These are phyloP conservation scores for Drosophila parthenogenetica DNA, from an alignment of 2,888 invertebrate species.

Conservation along the genomic window DNA sequence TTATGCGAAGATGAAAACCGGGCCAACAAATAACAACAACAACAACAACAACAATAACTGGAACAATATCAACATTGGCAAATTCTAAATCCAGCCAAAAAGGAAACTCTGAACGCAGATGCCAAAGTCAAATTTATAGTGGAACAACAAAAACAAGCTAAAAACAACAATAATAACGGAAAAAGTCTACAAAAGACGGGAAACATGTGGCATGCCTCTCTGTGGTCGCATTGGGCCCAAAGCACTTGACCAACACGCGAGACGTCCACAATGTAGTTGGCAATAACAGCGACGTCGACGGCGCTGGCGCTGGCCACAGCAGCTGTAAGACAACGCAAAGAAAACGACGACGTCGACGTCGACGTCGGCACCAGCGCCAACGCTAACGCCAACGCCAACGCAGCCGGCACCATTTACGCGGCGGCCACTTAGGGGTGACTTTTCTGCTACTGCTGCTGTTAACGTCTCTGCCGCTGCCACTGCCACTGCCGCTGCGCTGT, in stretches of 20 bases:
- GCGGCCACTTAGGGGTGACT: slow-evolving; percentile 70
- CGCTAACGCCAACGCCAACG: slow-evolving; percentile 43
- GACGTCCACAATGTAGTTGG: slow-evolving; percentile 19
- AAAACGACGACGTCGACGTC: slow-evolving; percentile 2
- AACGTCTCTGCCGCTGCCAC: slow-evolving; percentile 18
- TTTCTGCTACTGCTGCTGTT: slow-evolving; percentile 37
- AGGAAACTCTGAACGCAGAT: slow-evolving; percentile 50
- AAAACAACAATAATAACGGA: slow-evolving; percentile 22
- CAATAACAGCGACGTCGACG: slow-evolving; percentile 28
- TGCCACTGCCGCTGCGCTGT: slow-evolving; percentile 37
- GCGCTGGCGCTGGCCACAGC: slow-evolving; percentile 15
- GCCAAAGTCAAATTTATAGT: slow-evolving; percentile 66
- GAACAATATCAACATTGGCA: slow-evolving; percentile 11
- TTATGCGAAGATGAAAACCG: slow-evolving; percentile 50
- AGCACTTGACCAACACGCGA: slow-evolving; percentile 63
- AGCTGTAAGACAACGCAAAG: slow-evolving; percentile 45
- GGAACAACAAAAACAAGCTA: slow-evolving; percentile 15
- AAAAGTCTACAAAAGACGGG: slow-evolving; percentile 56
- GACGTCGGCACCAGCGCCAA: slow-evolving; percentile 15
- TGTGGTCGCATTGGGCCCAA: slow-evolving; percentile 46
- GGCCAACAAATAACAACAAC: slow-evolving; percentile 32
- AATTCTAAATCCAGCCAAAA: slow-evolving; percentile 46
- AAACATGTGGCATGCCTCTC: slow-evolving; percentile 64
- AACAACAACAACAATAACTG: slow-evolving; percentile 14
- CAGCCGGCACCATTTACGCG: slow-evolving; percentile 61